Percentiles rank a stretch among this genome's conserved stretches.
phyloP scores from a whole-genome alignment of 2,888 invertebrate species.

The Hedychridium roseum region DNA sequence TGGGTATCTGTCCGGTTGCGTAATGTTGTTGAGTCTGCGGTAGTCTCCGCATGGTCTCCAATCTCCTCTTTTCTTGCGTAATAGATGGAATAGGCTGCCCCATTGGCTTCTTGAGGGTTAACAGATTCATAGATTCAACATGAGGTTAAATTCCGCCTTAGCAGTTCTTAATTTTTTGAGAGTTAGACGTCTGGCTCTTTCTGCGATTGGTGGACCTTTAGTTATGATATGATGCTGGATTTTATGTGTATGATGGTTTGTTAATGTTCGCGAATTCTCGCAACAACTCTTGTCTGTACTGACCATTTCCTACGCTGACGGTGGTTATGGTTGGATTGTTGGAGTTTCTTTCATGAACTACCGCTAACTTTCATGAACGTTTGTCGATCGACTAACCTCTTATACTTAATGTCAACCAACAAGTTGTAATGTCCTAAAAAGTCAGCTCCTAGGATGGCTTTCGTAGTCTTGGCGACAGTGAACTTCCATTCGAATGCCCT shows the following conservation, averaged over 20 bases:
- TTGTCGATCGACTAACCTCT: background rate
- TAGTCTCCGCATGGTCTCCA: conserved; percentile 23
- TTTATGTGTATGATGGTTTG: background rate
- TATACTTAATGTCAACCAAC: background rate
- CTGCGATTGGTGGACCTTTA: conserved; percentile 4
- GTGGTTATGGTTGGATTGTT: background rate
- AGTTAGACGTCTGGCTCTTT: background rate
- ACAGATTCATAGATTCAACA: conserved; percentile 40
- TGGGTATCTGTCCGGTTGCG: conserved; percentile 15
- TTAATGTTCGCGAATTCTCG: background rate
- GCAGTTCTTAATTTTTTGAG: conserved; percentile 25
- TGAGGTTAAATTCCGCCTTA: conserved; percentile 41
- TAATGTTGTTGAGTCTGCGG: conserved; percentile 13
- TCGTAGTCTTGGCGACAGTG: background rate
- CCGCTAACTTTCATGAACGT: background rate
- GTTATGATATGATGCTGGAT: background rate
- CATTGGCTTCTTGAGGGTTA: conserved; percentile 44
- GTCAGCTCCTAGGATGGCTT: conserved; percentile 3
- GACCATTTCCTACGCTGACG: background rate
- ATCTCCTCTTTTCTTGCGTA: conserved; percentile 6
- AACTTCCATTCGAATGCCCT: conserved; percentile 2
- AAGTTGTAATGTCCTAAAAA: conserved; percentile 1
- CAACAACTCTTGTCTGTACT: background rate
- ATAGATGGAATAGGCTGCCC: conserved; percentile 29
- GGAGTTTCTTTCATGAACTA: background rate